These are phyloP conservation scores for Erpobdella octoculata DNA, from an alignment of 2,888 invertebrate genomes.

Conservation along the genomic window DNA sequence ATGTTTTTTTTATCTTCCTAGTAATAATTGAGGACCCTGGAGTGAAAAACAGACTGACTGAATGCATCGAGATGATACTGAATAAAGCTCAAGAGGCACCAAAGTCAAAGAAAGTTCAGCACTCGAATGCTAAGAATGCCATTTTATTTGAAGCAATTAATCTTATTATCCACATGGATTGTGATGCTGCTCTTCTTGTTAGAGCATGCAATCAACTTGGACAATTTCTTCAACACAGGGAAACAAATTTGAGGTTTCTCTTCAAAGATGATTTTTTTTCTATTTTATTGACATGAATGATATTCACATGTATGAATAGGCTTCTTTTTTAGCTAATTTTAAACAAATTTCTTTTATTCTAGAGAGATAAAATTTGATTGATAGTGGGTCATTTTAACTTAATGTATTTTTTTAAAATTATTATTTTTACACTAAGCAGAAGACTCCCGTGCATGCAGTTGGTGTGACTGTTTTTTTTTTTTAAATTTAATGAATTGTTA, in stretches of 20 bases:
- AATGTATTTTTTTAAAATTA: too few species aligned
- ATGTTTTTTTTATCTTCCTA: neutral
- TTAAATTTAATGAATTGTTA: too few species aligned
- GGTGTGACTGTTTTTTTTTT: too few species aligned
- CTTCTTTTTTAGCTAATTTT: too few species aligned
- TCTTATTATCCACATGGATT: constrained; percentile 96
- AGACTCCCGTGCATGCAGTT: too few species aligned
- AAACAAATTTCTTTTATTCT: too few species aligned
- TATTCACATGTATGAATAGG: too few species aligned
- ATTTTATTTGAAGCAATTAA: constrained; percentile 99
- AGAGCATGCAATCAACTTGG: constrained; percentile 97
- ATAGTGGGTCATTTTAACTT: too few species aligned
- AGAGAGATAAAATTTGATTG: too few species aligned
- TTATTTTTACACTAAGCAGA: too few species aligned
- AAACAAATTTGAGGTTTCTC: constrained; percentile 85
- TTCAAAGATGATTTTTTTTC: too few species aligned
- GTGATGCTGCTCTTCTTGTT: constrained; percentile 89
- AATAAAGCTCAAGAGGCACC: constrained; percentile 99
- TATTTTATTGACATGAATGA: too few species aligned
- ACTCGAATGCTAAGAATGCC: constrained; percentile 99
- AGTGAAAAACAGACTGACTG: constrained; percentile 86
- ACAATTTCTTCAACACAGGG: constrained; percentile 82
- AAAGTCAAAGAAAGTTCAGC: constrained; percentile 95
- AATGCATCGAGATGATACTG: constrained; percentile 92
- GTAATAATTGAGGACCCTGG: constrained; percentile 68